A percentile compares a stretch with the other conserved stretches of the same genome.
phyloP scores from a whole-genome alignment of 53 echinoderm and acorn worm species.

The Paracentrotus lividus region DNA sequence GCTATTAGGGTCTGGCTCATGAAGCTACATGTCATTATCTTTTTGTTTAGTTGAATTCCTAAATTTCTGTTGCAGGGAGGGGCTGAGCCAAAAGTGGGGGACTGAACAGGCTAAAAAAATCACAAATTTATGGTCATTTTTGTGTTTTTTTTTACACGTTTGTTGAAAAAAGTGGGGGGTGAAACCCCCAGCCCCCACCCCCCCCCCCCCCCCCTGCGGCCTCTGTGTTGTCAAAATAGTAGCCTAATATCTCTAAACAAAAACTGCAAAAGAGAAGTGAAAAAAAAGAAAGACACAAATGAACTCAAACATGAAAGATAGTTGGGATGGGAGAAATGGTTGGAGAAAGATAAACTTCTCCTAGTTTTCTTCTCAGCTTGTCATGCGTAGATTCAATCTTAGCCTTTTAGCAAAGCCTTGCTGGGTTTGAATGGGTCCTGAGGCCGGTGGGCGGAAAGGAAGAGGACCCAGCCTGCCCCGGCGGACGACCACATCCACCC shows the following conservation, averaged over 20 bases:
- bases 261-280: neutral
- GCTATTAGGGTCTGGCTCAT: neutral
- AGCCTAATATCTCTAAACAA: too few relatives aligned
- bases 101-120: too few relatives aligned
- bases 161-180: too few relatives aligned
- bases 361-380: conserved; percentile 38
- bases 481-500: conserved; percentile 1
- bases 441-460: neutral
- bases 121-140: too few relatives aligned
- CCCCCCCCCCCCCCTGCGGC: too few relatives aligned
- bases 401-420: conserved; percentile 46
- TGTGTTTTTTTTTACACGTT: too few relatives aligned
- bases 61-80: too few relatives aligned
- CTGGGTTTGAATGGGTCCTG: conserved; percentile 18
- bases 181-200: too few relatives aligned
- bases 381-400: conserved; percentile 62
- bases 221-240: too few relatives aligned
- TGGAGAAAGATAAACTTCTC: conserved; percentile 14
- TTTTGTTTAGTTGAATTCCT: too few relatives aligned
- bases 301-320: neutral
- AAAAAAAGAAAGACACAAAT: neutral
- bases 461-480: conserved; percentile 25
- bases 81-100: too few relatives aligned
- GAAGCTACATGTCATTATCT: too few relatives aligned
- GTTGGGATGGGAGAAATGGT: neutral